Conservation (phyloP, 2,797 vertebrate species). For the Enteromius afrohamiltoni region DNA sequence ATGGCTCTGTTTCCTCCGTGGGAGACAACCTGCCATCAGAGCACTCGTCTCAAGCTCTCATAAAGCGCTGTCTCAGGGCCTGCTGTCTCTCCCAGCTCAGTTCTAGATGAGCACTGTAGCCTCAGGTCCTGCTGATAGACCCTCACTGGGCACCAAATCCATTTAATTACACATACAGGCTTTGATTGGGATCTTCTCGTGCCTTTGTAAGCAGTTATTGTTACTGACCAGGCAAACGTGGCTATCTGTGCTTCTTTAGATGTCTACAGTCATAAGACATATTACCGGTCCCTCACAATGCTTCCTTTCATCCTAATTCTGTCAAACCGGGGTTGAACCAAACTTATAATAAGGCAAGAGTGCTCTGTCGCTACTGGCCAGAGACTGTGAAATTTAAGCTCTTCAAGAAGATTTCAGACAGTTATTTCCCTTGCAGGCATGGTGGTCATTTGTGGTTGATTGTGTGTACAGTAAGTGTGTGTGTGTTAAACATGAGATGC, state of each 20-base stretch:
- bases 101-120: conserved; percentile 62
- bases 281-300: conserved; percentile 42
- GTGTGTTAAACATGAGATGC: conserved; percentile 10
- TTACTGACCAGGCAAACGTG: conserved; percentile 74
- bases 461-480: not conserved
- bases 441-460: conserved; percentile 23
- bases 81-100: conserved; percentile 71
- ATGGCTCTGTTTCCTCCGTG: conserved; percentile 52
- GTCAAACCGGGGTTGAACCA: conserved; percentile 45
- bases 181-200: conserved; percentile 69
- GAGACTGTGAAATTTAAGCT: conserved; percentile 47
- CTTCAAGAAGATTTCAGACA: conserved; percentile 19
- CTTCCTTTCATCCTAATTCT: conserved; percentile 54
- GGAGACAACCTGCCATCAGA: conserved; percentile 68
- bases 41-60: conserved; percentile 56
- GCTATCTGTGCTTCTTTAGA: conserved; percentile 62
- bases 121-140: conserved; percentile 68
- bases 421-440: conserved; percentile 15
- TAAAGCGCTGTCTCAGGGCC: conserved; percentile 77
- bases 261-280: conserved; percentile 55
- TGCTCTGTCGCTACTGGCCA: conserved; percentile 36
- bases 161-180: conserved; percentile 72
- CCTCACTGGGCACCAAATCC: conserved; percentile 64
- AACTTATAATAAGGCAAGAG: conserved; percentile 45
- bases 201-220: conserved; percentile 76